A percentile compares a stretch with the other conserved stretches of the same genome.
Evolutionary conservation across 1,140 invertebrate species (phyloP).

Genomic region (Acromyrmex charruanus): DNA sequence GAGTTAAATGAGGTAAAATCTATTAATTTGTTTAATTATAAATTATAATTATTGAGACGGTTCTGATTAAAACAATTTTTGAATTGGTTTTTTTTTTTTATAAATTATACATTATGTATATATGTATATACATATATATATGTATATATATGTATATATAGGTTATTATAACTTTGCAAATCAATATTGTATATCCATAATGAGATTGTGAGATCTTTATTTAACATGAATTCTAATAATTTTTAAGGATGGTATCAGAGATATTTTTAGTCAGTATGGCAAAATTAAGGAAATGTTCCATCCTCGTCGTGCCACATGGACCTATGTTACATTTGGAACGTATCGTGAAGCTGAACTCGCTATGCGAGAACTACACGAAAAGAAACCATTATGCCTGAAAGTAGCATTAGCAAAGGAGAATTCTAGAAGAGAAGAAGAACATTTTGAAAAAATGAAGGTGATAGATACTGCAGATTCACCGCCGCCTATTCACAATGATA

Average conservation of each 20-base stretch:
- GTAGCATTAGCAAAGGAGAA: conserved; percentile 73
- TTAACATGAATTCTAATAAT: background rate
- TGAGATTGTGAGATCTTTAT: background rate
- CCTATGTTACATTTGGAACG: conserved; percentile 76
- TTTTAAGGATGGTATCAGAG: conserved; percentile 76
- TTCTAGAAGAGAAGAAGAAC: conserved; percentile 1
- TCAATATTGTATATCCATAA: background rate
- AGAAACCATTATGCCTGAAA: conserved; percentile 74
- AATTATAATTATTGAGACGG: conserved; percentile 34
- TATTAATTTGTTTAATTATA: conserved; percentile 17
- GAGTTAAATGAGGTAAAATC: conserved; percentile 78
- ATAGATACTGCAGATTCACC: background rate
- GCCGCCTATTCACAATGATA: background rate
- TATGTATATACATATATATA: too few species aligned
- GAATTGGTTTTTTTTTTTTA: background rate
- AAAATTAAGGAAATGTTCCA: conserved; percentile 69
- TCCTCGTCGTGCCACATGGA: conserved; percentile 71
- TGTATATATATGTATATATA: too few species aligned
- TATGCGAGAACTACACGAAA: conserved; percentile 73
- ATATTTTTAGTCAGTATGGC: conserved; percentile 80
- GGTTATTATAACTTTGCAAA: background rate
- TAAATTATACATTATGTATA: conserved; percentile 34
- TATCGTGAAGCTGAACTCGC: conserved; percentile 79
- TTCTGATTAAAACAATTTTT: background rate
- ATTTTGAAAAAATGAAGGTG: background rate